Conservation (phyloP, 2,888 invertebrate genomes). For the Zaprionus obscuricornis region DNA sequence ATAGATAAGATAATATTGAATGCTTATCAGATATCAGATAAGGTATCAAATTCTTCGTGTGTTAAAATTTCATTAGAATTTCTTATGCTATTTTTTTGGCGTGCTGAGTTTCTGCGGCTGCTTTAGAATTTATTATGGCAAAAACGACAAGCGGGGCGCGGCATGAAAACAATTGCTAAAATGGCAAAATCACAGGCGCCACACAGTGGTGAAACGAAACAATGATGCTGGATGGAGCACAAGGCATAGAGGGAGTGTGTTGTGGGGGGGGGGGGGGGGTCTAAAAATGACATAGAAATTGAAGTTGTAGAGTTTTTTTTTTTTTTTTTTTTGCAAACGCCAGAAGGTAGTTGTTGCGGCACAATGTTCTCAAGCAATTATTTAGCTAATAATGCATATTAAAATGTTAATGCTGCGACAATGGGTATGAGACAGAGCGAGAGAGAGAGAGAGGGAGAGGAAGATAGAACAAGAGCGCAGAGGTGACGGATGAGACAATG, state of each 20-base stretch:
- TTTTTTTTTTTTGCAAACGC: conserved; percentile 35
- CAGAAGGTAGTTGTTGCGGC: conserved; percentile 27
- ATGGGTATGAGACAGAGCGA: conserved; percentile 7
- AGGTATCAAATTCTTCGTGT: no score
- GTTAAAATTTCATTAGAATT: no score
- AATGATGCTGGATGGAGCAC: no score
- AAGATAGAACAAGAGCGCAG: neutral
- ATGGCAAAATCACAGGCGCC: conserved; percentile 53
- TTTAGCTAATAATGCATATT: conserved; percentile 68
- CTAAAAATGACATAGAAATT: neutral
- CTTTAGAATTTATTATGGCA: conserved; percentile 64
- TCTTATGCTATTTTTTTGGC: conserved; percentile 17
- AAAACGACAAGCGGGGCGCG: conserved; percentile 52
- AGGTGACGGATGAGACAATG: neutral
- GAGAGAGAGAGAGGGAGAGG: neutral
- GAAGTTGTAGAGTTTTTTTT: no score
- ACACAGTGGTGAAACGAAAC: conserved; percentile 3
- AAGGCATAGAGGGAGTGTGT: neutral
- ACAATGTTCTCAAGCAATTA: conserved; percentile 61
- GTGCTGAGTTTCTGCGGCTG: conserved; percentile 30
- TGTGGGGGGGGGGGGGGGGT: neutral
- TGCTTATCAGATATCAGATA: no score
- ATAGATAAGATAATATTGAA: no score
- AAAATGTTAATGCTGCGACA: conserved; percentile 52
- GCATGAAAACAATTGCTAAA: conserved; percentile 55